Evolutionary conservation across 2,113 vertebrate species (phyloP).

Genomic region (Clarias batrachus): DNA sequence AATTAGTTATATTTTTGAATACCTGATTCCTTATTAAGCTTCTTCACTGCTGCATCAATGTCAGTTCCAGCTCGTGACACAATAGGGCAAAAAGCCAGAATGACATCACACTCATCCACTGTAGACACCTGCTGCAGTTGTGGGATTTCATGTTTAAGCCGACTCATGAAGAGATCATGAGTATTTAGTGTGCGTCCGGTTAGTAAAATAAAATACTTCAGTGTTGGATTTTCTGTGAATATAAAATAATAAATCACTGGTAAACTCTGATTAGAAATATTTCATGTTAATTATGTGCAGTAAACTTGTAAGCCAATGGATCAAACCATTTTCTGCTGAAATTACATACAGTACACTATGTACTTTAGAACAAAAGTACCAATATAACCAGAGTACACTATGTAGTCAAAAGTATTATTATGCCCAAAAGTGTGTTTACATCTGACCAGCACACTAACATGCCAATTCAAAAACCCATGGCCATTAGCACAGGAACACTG

Average conservation of each 20-base stretch:
- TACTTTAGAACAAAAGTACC: no score
- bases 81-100: not conserved
- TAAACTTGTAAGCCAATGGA: no score
- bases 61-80: constrained; percentile 14
- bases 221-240: not conserved
- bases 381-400: no score
- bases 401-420: no score
- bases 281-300: not conserved
- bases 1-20: not conserved
- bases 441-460: no score
- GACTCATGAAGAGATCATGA: not conserved
- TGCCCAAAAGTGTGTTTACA: no score
- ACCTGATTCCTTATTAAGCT: not conserved
- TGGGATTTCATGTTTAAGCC: not conserved
- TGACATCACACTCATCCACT: not conserved
- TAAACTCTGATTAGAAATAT: not conserved
- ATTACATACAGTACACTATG: no score
- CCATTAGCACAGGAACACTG: no score
- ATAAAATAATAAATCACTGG: not conserved
- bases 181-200: not conserved
- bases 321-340: no score
- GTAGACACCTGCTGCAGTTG: not conserved
- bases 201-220: not conserved
- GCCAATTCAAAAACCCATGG: no score
- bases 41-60: not conserved